These are phyloP conservation scores for Erpetoichthys calabaricus DNA, from an alignment of 2,797 vertebrate genomes.

Conservation along the genomic window DNA sequence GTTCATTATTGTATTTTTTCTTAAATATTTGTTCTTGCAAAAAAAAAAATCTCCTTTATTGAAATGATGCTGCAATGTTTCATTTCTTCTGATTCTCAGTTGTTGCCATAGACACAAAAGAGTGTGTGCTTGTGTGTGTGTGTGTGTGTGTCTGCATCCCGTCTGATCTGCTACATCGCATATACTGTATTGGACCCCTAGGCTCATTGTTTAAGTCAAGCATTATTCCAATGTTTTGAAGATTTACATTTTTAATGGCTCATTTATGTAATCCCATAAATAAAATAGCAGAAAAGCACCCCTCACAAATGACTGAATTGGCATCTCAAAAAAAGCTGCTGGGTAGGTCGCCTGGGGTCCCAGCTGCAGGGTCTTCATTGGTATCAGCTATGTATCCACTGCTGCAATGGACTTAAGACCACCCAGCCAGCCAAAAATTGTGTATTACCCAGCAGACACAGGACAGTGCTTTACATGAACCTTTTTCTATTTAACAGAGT, in stretches of 20 bases:
- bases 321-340: slow-evolving; percentile 50
- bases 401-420: slow-evolving; percentile 67
- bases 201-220: slow-evolving; percentile 60
- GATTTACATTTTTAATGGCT: slow-evolving; percentile 79
- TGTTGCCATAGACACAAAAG: slow-evolving; percentile 52
- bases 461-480: slow-evolving; percentile 53
- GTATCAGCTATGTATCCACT: slow-evolving; percentile 51
- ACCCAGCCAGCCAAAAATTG: slow-evolving; percentile 62
- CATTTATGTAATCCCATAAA: slow-evolving; percentile 78
- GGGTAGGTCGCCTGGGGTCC: slow-evolving; percentile 62
- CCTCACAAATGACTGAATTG: slow-evolving; percentile 58
- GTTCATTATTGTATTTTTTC: slow-evolving; percentile 46
- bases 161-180: slow-evolving; percentile 32
- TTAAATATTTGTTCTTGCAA: neutral
- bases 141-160: slow-evolving; percentile 19
- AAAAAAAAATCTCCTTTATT: slow-evolving; percentile 24
- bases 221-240: slow-evolving; percentile 64
- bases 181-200: slow-evolving; percentile 50
- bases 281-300: slow-evolving; percentile 61
- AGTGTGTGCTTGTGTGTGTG: slow-evolving; percentile 1
- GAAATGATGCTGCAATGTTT: slow-evolving; percentile 36
- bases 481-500: slow-evolving; percentile 46
- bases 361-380: slow-evolving; percentile 66
- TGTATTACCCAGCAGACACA: slow-evolving; percentile 48
- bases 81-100: slow-evolving; percentile 40